Conservation (phyloP, 1,140 invertebrate species). For the Drosophila ohnishii region DNA sequence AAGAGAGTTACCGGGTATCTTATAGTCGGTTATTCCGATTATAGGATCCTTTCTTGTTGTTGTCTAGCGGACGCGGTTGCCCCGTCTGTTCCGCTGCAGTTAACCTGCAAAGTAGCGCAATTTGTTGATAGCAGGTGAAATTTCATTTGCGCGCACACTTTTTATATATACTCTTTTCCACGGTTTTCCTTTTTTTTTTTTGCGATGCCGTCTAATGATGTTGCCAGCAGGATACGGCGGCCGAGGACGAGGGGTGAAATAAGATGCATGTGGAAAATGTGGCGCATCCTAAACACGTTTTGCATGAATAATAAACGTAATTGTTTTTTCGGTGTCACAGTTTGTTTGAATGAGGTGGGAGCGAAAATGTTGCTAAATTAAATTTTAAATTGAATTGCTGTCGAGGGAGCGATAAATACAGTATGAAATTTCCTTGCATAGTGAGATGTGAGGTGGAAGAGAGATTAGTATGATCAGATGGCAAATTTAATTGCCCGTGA, state of each 20-base stretch:
- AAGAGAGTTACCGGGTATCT: conserved; percentile 6
- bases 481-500: neutral
- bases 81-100: conserved; percentile 75
- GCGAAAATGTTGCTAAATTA: conserved; percentile 30
- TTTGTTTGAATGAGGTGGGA: conserved; percentile 23
- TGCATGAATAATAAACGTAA: conserved; percentile 61
- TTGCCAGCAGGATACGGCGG: conserved; percentile 19
- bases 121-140: conserved; percentile 80
- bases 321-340: conserved; percentile 68
- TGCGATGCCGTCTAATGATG: conserved; percentile 66
- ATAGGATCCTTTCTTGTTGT: conserved; percentile 16
- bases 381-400: conserved; percentile 49
- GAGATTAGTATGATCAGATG: neutral
- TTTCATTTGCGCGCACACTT: conserved; percentile 70
- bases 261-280: conserved; percentile 55
- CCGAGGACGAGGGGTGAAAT: conserved; percentile 4
- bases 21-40: neutral
- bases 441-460: neutral
- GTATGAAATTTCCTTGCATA: neutral
- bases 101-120: conserved; percentile 81
- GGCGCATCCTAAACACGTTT: conserved; percentile 71
- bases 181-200: conserved; percentile 31
- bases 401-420: conserved; percentile 25
- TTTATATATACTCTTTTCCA: conserved; percentile 54
- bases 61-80: conserved; percentile 32